Conservation (phyloP, 1,140 invertebrate genomes). For the Marisa cornuarietis region DNA sequence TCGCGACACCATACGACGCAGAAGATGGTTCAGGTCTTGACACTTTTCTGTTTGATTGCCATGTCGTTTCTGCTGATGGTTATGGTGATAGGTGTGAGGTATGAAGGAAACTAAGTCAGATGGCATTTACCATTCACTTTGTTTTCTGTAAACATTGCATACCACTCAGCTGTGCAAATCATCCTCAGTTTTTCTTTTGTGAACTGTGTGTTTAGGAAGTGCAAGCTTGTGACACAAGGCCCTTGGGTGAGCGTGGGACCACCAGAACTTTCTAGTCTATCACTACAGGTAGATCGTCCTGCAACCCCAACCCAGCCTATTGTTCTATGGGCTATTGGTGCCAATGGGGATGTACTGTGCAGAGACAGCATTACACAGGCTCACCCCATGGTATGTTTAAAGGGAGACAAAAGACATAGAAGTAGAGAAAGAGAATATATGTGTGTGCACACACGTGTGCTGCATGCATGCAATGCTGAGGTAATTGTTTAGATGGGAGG, state of each 20-base stretch:
- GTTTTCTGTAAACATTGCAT: background rate
- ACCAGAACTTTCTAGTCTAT: slow-evolving; percentile 83
- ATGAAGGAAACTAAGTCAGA: too few relatives aligned
- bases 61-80: too few relatives aligned
- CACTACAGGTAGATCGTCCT: slow-evolving; percentile 75
- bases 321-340: slow-evolving; percentile 82
- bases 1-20: slow-evolving; percentile 86
- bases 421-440: background rate
- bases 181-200: too few relatives aligned
- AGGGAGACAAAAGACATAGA: background rate
- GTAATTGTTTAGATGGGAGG: too few relatives aligned
- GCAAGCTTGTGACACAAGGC: slow-evolving; percentile 81
- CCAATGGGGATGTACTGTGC: slow-evolving; percentile 84
- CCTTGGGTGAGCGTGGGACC: slow-evolving; percentile 88
- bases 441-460: background rate
- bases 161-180: too few relatives aligned
- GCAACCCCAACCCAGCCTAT: slow-evolving; percentile 69
- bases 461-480: too few relatives aligned
- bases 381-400: slow-evolving; percentile 73
- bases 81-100: too few relatives aligned
- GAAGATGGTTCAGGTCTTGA: slow-evolving; percentile 77
- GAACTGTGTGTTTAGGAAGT: slow-evolving; percentile 70
- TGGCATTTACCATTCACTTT: background rate
- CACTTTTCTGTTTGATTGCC: background rate
- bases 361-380: slow-evolving; percentile 78